These are phyloP conservation scores for Macropis europaea DNA, from an alignment of 2,888 invertebrate genomes.

Conservation along the genomic window DNA sequence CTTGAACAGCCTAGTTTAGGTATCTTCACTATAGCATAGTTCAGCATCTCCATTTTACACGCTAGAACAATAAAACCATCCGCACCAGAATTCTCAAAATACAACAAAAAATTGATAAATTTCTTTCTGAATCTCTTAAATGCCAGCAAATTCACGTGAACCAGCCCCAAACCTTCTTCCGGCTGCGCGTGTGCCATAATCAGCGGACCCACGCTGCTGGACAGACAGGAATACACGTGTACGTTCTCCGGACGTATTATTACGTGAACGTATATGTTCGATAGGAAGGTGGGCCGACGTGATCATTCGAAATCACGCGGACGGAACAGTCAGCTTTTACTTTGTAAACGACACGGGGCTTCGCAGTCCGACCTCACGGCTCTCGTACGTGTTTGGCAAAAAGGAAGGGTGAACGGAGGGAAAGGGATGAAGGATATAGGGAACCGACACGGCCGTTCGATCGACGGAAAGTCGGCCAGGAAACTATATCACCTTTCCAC, in stretches of 20 bases:
- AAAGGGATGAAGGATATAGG: slow-evolving; percentile 11
- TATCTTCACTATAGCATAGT: too few species aligned
- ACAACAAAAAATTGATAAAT: too few species aligned
- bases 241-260: neutral
- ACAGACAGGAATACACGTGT: slow-evolving; percentile 8
- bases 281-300: neutral
- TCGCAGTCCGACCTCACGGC: slow-evolving; percentile 21
- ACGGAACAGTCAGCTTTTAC: neutral
- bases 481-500: slow-evolving; percentile 49
- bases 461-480: slow-evolving; percentile 43
- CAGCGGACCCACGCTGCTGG: neutral
- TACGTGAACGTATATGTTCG: neutral
- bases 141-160: too few species aligned
- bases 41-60: too few species aligned
- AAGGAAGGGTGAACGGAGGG: neutral
- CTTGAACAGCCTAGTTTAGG: too few species aligned
- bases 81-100: too few species aligned
- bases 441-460: slow-evolving; percentile 34
- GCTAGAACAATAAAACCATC: too few species aligned
- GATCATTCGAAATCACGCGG: slow-evolving; percentile 34
- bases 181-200: slow-evolving; percentile 6
- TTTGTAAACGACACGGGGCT: slow-evolving; percentile 29
- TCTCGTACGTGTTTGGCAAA: slow-evolving; percentile 32
- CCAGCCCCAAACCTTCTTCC: too few species aligned
- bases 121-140: too few species aligned